Evolutionary conservation across 2,888 invertebrate species (phyloP), one percentile per base, ranked within the genome.

Genomic region (Catocala sponsa): DNA sequence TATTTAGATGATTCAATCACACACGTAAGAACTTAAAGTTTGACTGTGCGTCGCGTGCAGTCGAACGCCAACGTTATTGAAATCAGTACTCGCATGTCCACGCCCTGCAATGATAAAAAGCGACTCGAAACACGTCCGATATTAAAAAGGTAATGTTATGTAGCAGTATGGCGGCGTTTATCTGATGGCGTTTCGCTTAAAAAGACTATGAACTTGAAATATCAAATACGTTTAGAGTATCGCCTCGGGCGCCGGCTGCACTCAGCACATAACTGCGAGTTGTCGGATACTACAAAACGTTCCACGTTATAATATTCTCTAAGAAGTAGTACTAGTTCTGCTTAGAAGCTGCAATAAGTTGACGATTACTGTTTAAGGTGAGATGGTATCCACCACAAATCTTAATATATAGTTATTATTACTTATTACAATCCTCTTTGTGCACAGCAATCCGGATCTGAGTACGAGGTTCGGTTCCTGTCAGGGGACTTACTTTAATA

Each of bases 161-260:
- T n/a, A 44, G 43, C 1, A 43, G n/a, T 9, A 11, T n/a, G n/a
- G 5, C 5, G 12, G 6, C 46, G 41, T 46, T 13, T 44, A 42
- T 33, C 32, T 2, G 43, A 32, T 46, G 33, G 33, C 13, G 43
- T 35, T 46, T 57, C 51, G 25, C 35, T 51, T 13, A 48, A 44
- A 51, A 57, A 43, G 44, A 44, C n/a, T 51, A 44, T 38, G 57
- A 50, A 51, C 46, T 38, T 44, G 33, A 52, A 51, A 58, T 57
- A 44, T 50, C 7, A 11, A 54, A 44, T 38, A 46, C 12, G 25
- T 32, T 15, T 51, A 15, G n/a, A 11, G 15, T 15, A 13, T 38
- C 35, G 35, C 35, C 33, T 32, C 25, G 35, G 41, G 25, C 12
- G 6, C 44, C n/a, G 12, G 1, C 44, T 9, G 35, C 35, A 25